These are phyloP conservation scores for Nannospalax galili DNA, from an alignment of 2,113 vertebrate species.

Conservation along the genomic window DNA sequence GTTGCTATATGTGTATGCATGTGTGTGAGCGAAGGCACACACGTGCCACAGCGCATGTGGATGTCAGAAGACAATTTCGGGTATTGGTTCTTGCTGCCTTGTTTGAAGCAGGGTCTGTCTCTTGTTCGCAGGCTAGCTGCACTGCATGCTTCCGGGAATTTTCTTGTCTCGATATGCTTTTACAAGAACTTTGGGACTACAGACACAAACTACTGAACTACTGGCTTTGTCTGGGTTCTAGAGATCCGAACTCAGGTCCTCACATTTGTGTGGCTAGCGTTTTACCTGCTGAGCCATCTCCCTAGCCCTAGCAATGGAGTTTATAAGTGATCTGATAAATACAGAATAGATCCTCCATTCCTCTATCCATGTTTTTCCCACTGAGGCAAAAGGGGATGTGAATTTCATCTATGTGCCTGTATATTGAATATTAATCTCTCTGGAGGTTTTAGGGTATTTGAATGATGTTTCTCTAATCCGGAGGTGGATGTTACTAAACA, in stretches of 20 bases:
- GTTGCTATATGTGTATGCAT: too few relatives aligned
- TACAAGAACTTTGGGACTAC: not conserved
- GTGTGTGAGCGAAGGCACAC: not conserved
- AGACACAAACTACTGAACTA: too few relatives aligned
- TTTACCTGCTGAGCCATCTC: not conserved
- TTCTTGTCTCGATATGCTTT: not conserved
- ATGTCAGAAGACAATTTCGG: not conserved
- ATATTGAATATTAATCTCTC: not conserved
- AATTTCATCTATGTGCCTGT: not conserved
- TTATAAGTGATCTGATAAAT: constrained; percentile 24
- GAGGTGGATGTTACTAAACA: not conserved
- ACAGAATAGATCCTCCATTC: not conserved
- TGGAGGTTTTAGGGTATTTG: not conserved
- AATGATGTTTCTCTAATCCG: not conserved
- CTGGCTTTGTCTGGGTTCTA: too few relatives aligned
- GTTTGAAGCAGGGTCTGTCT: not conserved
- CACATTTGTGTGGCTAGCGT: not conserved
- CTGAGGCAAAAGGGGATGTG: not conserved
- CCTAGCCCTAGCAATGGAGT: not conserved
- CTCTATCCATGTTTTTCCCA: not conserved
- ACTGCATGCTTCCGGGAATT: not conserved
- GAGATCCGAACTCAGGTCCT: not conserved
- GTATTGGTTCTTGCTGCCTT: not conserved
- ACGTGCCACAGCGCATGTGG: not conserved
- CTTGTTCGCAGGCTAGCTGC: not conserved